Conservation (phyloP, 1,140 invertebrate species). For the Lanistes nyassanus region DNA sequence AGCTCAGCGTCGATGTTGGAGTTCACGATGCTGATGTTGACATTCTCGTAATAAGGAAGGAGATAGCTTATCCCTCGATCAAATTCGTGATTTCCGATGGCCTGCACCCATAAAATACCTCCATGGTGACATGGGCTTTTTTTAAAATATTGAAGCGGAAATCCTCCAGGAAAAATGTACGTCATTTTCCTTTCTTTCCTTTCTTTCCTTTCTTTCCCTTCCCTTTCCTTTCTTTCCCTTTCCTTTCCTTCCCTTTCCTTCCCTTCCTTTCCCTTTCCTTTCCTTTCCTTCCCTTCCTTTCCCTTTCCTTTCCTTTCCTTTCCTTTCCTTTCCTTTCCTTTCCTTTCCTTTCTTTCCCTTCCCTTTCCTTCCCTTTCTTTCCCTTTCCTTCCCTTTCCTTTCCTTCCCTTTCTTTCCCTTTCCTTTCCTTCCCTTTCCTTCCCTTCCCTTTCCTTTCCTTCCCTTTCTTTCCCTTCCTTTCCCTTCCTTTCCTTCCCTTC, state of each 20-base stretch:
- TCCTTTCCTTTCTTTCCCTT: neutral
- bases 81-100: conserved; percentile 95
- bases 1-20: conserved; percentile 80
- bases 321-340: neutral
- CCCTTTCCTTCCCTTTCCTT: neutral
- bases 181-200: neutral
- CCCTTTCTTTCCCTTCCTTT: neutral
- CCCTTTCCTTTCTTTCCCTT: neutral
- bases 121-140: too few species aligned
- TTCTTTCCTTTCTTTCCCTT: conserved; percentile 9
- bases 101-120: conserved; percentile 69
- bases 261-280: neutral
- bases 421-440: neutral
- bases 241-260: conserved; percentile 7
- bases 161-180: neutral
- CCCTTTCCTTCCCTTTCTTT: neutral
- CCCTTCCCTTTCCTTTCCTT: neutral
- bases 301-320: neutral
- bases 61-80: conserved; percentile 82
- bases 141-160: too few species aligned
- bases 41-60: conserved; percentile 79
- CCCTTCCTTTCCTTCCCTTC: neutral
- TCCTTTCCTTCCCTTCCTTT: neutral
- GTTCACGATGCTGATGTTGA: conserved; percentile 79
- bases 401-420: neutral